A percentile compares a stretch with the other conserved stretches of the same genome.
Conservation (phyloP, 2,113 vertebrate genomes). For the Clarias macrocephalus region DNA sequence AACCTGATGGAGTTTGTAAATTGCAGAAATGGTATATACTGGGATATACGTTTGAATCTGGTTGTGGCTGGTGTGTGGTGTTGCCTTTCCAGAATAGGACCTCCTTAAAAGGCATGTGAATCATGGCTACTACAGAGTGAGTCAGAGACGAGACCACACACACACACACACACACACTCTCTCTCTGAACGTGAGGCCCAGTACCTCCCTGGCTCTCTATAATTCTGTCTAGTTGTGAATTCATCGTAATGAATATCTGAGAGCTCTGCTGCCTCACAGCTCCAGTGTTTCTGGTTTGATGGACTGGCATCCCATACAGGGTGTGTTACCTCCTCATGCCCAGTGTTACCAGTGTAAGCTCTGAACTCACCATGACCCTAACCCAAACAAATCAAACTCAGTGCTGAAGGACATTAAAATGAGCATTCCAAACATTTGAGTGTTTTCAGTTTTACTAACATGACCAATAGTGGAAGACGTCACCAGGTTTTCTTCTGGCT, state of each 20-base stretch:
- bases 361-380: not conserved
- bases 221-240: constrained; percentile 36
- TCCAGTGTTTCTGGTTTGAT: not conserved
- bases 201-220: constrained; percentile 23
- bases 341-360: not conserved
- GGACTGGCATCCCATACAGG: not conserved
- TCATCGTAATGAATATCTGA: constrained; percentile 7
- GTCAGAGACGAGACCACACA: constrained; percentile 75
- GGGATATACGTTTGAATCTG: not conserved
- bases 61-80: constrained; percentile 24
- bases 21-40: too few relatives aligned
- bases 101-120: constrained; percentile 67
- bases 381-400: too few relatives aligned
- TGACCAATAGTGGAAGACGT: not conserved
- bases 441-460: not conserved
- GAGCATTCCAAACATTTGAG: not conserved
- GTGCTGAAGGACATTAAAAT: not conserved
- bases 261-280: not conserved
- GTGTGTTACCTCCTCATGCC: not conserved
- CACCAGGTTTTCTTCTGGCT: not conserved
- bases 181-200: constrained; percentile 34
- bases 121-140: constrained; percentile 66
- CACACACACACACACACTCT: constrained; percentile 29
- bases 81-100: constrained; percentile 44
- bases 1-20: too few relatives aligned